Conservation (phyloP, 2,888 invertebrate genomes). For the Acanthosepion lycidas region DNA sequence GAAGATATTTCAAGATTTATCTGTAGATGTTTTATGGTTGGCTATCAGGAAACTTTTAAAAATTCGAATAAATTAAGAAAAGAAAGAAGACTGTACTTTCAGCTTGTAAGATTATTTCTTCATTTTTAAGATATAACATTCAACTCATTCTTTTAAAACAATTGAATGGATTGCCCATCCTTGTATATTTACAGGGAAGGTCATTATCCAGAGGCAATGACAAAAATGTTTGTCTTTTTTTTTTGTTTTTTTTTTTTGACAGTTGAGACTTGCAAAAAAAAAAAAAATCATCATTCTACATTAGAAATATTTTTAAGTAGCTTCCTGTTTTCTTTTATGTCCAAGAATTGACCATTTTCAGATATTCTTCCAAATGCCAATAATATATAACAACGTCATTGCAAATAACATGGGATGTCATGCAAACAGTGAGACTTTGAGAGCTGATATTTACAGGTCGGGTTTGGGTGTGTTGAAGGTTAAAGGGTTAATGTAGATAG, state of each 20-base stretch:
- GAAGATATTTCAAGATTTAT: no score
- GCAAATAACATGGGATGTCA: no score
- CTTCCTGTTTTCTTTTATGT: not conserved
- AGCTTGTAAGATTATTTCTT: not conserved
- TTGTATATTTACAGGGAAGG: conserved; percentile 7
- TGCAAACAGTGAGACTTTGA: no score
- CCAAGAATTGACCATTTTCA: not conserved
- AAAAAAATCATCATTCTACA: not conserved
- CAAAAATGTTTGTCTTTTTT: not conserved
- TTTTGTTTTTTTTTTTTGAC: not conserved
- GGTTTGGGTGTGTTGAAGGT: no score
- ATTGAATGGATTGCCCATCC: not conserved
- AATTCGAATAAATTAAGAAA: no score
- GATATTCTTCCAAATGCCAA: no score
- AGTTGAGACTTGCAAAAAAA: not conserved
- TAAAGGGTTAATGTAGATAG: no score
- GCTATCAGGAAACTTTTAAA: no score
- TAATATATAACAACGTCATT: no score
- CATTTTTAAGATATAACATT: not conserved
- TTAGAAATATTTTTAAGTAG: not conserved
- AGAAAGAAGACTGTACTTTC: no score
- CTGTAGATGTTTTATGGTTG: no score
- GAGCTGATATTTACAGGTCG: no score
- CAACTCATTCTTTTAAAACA: not conserved
- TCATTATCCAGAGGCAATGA: not conserved